phyloP scores from a whole-genome alignment of 2,797 vertebrate species.

The Tokudaia muenninki region DNA sequence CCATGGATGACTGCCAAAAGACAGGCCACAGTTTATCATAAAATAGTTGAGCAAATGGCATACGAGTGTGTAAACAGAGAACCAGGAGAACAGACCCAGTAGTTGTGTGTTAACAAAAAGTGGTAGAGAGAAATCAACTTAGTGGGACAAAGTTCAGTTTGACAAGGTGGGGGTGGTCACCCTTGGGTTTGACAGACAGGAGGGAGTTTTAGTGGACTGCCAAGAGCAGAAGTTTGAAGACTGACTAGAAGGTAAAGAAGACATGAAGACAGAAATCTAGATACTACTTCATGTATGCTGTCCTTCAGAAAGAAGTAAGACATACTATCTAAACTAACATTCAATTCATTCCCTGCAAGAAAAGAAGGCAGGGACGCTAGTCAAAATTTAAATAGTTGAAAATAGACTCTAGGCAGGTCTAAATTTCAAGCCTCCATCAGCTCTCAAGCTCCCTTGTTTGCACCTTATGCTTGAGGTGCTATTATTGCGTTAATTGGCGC shows the following conservation, averaged over 20 bases:
- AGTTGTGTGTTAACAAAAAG: not conserved
- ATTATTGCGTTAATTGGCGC: not conserved
- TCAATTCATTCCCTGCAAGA: not conserved
- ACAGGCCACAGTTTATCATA: not conserved
- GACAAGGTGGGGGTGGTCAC: accelerated
- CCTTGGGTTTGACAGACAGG: not conserved
- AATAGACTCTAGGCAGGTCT: not conserved
- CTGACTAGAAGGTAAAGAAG: not conserved
- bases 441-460: not conserved
- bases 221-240: not conserved
- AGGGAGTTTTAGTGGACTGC: not conserved
- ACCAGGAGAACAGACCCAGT: not conserved
- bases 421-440: not conserved
- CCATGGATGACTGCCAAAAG: not conserved
- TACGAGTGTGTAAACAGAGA: not conserved
- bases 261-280: not conserved
- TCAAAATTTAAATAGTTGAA: not conserved
- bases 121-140: not conserved
- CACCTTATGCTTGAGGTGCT: not conserved
- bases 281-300: not conserved
- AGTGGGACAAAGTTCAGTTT: not conserved
- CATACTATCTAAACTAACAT: no score
- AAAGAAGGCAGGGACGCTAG: not conserved
- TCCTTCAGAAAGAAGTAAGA: not conserved
- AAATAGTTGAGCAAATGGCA: not conserved